Evolutionary conservation across 2,888 invertebrate species (phyloP).

Genomic region (Silvanus unidentatus): DNA sequence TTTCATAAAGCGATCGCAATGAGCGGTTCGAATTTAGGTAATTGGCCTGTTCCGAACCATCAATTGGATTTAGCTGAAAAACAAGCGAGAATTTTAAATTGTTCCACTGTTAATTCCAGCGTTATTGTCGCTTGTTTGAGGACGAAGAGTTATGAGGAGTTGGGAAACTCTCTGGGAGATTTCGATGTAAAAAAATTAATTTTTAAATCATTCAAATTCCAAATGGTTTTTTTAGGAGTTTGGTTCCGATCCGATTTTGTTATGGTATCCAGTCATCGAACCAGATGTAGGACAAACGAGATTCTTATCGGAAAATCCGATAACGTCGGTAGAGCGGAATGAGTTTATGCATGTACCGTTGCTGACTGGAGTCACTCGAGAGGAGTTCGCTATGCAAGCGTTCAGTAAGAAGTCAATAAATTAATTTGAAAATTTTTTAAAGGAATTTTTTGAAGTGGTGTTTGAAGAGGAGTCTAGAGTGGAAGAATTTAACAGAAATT

Average conservation of each 20-base stretch:
- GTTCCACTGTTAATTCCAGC: conserved; percentile 51
- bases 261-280: conserved; percentile 63
- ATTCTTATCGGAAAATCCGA: conserved; percentile 59
- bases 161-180: conserved; percentile 47
- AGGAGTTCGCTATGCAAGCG: conserved; percentile 61
- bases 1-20: conserved; percentile 66
- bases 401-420: too few relatives aligned
- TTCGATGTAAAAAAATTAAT: conserved; percentile 47
- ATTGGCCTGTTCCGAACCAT: conserved; percentile 50
- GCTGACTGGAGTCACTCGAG: conserved; percentile 59
- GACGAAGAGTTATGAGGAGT: conserved; percentile 48
- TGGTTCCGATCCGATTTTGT: conserved; percentile 48
- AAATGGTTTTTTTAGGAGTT: conserved; percentile 46
- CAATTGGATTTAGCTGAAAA: conserved; percentile 55
- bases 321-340: conserved; percentile 52
- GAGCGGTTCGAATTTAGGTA: conserved; percentile 58
- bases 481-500: conserved; percentile 54
- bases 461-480: conserved; percentile 51
- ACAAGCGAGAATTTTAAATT: conserved; percentile 57
- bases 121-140: conserved; percentile 57
- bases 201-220: too few relatives aligned
- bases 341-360: conserved; percentile 58
- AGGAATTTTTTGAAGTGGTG: conserved; percentile 44
- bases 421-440: conserved; percentile 6
- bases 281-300: conserved; percentile 60